Evolutionary conservation across 2,113 vertebrate species (phyloP).

Genomic region (Ia io): DNA sequence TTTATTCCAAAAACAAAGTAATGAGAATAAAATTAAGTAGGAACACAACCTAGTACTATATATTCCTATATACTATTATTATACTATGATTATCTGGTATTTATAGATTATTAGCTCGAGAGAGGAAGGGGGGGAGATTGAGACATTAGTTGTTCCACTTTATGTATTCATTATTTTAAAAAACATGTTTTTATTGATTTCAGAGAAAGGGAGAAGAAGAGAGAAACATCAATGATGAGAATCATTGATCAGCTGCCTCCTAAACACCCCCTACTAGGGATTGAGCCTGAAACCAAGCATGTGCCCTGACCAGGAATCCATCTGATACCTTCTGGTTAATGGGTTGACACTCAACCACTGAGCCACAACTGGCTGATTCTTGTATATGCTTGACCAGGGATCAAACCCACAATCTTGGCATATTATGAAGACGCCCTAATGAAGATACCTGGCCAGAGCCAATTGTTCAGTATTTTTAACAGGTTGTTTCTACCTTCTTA

Average conservation of each 20-base stretch:
- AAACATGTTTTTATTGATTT: too few species aligned
- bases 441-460: not conserved
- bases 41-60: not conserved
- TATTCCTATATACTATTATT: not conserved
- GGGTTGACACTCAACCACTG: too few species aligned
- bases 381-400: not conserved
- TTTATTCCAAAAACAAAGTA: constrained; percentile 12
- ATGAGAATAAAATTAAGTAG: not conserved
- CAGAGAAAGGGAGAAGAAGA: too few species aligned
- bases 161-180: not conserved
- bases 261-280: too few species aligned
- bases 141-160: not conserved
- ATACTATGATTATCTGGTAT: not conserved
- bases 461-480: not conserved
- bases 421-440: not conserved
- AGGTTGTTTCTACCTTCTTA: not conserved
- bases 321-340: too few species aligned
- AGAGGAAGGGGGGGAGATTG: not conserved
- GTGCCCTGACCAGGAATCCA: too few species aligned
- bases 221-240: too few species aligned
- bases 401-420: not conserved
- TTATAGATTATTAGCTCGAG: not conserved
- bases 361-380: not conserved
- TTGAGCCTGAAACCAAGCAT: too few species aligned
- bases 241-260: too few species aligned